Conservation (phyloP, 2,113 vertebrate species). For the Galemys pyrenaicus region DNA sequence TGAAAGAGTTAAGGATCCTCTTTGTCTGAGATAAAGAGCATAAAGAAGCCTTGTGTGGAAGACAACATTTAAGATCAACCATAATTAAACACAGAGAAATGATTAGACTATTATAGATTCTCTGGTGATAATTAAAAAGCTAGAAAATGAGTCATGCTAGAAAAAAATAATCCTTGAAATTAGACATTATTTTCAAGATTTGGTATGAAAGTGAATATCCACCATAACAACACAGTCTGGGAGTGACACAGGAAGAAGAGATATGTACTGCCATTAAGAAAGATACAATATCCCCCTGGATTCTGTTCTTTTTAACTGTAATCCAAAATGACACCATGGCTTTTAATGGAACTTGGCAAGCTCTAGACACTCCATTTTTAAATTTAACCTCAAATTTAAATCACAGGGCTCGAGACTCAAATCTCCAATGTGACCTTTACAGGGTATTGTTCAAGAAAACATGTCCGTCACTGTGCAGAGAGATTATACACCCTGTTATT, state of each 20-base stretch:
- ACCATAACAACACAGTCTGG: constrained; percentile 65
- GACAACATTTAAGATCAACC: not conserved
- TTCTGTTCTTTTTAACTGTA: constrained; percentile 68
- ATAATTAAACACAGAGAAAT: not conserved
- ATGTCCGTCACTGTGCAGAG: constrained; percentile 61
- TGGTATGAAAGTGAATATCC: constrained; percentile 72
- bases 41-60: not conserved
- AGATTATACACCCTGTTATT: constrained; percentile 47
- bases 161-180: constrained; percentile 57
- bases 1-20: not conserved
- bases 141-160: constrained; percentile 63
- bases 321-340: constrained; percentile 79
- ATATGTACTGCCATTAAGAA: constrained; percentile 61
- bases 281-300: constrained; percentile 72
- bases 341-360: constrained; percentile 81
- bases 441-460: constrained; percentile 80
- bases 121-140: constrained; percentile 55
- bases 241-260: constrained; percentile 77
- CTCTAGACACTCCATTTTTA: constrained; percentile 79
- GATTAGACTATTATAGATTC: constrained; percentile 23
- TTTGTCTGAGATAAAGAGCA: not conserved
- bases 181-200: constrained; percentile 69
- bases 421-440: constrained; percentile 83
- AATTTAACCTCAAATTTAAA: constrained; percentile 80
- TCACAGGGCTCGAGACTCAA: constrained; percentile 77